Base-by-base conservation (phyloP, 2,113 vertebrate genomes). In the Syngnathus floridae region DNA sequence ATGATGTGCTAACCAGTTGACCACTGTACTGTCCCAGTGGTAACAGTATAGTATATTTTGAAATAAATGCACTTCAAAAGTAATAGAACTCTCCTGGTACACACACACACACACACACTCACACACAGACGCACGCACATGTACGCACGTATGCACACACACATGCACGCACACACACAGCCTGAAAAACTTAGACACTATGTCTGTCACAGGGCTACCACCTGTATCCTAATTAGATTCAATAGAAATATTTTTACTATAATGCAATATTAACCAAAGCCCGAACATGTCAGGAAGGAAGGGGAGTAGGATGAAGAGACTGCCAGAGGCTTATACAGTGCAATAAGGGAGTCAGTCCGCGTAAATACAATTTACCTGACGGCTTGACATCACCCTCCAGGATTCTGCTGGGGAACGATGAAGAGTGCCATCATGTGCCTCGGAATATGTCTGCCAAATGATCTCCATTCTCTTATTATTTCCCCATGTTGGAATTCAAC, bases 311-410 rank as follows among this genome's bases (percentile, higher is more conserved):
- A 55, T 21, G 31, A 36, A 13, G 40, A 1, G 49, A 41, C 46
- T 55, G 64, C 45, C 68, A 46, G 11, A 14, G 45, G 36, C 37
- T 68, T 62, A 22, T 5, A 63, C 6, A 31, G 16, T n/a, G 40
- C 45, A 19, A 61, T 56, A 36, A 56, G 45, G 22, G 43, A 38
- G 62, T 62, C 69, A 43, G 36, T 51, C 56, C 35, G 38, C 65
- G 58, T 61, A 64, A 69, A 48, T 38, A 38, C 52, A 62, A 57
- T 26, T 62, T 31, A 46, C 49, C 62, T 9, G 54, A 63, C 5
- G 45, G 26, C 26, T 41, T 58, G 41, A 67, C 46, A 64, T 56
- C 38, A n/a, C 58, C 36, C 52, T 62, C 19, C 49, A 59, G 66
- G 56, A 41, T 66, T 6, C 43, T 69, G 66, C 59, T n/a, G 66